These are phyloP conservation scores for Cinclus cinclus DNA, from an alignment of 2,113 vertebrate genomes.

Conservation along the genomic window DNA sequence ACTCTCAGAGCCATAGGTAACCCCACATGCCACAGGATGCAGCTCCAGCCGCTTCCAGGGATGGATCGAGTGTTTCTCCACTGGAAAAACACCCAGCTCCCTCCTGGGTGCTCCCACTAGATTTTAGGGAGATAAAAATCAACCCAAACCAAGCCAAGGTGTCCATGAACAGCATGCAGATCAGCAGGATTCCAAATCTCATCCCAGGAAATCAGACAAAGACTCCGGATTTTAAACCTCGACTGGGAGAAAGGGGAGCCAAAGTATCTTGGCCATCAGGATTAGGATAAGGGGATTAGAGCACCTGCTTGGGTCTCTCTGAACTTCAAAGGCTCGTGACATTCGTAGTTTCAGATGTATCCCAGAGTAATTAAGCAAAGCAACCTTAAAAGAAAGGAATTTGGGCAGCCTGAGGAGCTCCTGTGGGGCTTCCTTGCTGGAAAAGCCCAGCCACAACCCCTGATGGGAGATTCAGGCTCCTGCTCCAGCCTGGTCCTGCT, in stretches of 20 bases:
- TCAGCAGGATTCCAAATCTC: neutral
- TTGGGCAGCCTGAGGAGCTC: slow-evolving; percentile 16
- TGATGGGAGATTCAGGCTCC: neutral
- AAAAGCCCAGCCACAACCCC: neutral
- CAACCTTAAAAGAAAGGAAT: slow-evolving; percentile 14
- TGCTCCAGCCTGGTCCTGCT: neutral
- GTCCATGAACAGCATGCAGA: neutral
- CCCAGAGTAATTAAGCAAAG: slow-evolving; percentile 38
- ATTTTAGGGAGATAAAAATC: neutral
- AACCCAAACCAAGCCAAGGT: neutral
- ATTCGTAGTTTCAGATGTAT: neutral
- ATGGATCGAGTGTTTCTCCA: neutral
- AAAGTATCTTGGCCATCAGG: neutral
- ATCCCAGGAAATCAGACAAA: neutral
- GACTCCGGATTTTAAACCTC: neutral
- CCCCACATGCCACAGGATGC: rapidly evolving
- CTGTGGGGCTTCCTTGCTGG: neutral
- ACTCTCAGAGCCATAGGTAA: rapidly evolving
- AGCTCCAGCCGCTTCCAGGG: rapidly evolving
- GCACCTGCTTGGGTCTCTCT: slow-evolving; percentile 34
- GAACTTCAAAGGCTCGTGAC: slow-evolving; percentile 44
- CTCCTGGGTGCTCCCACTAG: neutral
- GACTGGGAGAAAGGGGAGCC: neutral
- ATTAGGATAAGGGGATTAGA: slow-evolving; percentile 55
- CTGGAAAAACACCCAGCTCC: neutral